These are phyloP conservation scores for Phlogophora meticulosa DNA, from an alignment of 2,888 invertebrate species.

Conservation along the genomic window DNA sequence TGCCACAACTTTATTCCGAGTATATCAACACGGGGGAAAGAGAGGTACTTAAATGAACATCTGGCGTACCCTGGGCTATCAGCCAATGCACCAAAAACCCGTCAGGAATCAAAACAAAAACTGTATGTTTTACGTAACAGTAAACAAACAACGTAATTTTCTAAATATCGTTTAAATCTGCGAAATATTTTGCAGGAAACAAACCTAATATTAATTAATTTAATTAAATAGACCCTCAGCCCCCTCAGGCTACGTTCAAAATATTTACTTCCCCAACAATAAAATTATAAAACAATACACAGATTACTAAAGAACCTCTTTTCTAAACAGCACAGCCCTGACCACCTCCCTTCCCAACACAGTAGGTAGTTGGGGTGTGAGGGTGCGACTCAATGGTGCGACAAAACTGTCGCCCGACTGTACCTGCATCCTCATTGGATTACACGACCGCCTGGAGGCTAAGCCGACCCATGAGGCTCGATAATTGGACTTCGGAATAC, in stretches of 20 bases:
- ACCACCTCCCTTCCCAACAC: neutral
- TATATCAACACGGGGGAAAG: too few species aligned
- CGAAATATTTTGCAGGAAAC: neutral
- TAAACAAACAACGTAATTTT: too few species aligned
- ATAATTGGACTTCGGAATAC: slow-evolving; percentile 38
- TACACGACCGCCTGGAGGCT: slow-evolving; percentile 52
- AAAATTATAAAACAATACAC: too few species aligned
- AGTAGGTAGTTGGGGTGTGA: slow-evolving; percentile 35
- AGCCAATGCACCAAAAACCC: neutral
- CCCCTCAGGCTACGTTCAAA: neutral
- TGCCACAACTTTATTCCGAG: too few species aligned
- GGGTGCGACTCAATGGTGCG: slow-evolving; percentile 69
- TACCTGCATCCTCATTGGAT: slow-evolving; percentile 63
- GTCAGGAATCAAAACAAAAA: neutral
- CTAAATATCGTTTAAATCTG: neutral
- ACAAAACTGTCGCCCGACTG: slow-evolving; percentile 63
- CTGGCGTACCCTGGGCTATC: too few species aligned
- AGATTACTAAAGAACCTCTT: neutral
- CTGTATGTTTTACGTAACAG: too few species aligned
- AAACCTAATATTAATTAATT: neutral
- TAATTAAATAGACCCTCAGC: neutral
- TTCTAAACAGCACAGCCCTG: slow-evolving; percentile 21
- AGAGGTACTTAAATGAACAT: neutral
- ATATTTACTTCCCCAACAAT: neutral
- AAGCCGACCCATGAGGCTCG: slow-evolving; percentile 16